These are phyloP conservation scores for Steatornis caripensis DNA, from an alignment of 2,113 vertebrate species.

Conservation along the genomic window DNA sequence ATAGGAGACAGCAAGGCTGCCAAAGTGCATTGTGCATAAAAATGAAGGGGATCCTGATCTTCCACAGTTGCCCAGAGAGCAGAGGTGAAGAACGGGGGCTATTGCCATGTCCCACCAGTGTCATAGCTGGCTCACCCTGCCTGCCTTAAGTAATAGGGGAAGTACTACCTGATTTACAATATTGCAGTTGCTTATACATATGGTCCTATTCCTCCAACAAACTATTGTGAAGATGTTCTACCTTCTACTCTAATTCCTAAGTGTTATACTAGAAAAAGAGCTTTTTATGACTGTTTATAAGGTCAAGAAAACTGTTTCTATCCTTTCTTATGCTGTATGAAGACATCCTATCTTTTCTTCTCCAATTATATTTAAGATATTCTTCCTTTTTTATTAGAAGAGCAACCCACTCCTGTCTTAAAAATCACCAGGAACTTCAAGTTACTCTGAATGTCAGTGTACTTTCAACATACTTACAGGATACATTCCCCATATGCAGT, in stretches of 20 bases:
- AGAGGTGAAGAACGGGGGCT: not conserved
- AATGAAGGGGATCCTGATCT: not conserved
- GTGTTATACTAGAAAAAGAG: not conserved
- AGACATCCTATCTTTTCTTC: not conserved
- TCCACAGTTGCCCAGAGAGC: not conserved
- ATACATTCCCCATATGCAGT: not conserved
- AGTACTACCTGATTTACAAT: not conserved
- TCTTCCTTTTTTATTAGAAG: not conserved
- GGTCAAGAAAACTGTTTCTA: not conserved
- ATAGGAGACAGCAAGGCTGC: not conserved
- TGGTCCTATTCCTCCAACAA: not conserved
- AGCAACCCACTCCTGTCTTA: not conserved
- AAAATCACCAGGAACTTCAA: not conserved
- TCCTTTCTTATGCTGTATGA: not conserved
- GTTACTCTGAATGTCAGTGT: not conserved
- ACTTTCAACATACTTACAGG: not conserved
- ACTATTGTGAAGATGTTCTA: not conserved
- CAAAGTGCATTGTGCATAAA: not conserved
- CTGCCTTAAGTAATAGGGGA: not conserved
- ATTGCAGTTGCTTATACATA: not conserved
- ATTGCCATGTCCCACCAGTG: not conserved
- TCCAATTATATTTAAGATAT: not conserved
- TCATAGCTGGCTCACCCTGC: not conserved
- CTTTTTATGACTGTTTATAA: not conserved
- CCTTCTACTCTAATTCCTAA: not conserved